Evolutionary conservation across 1,140 invertebrate species (phyloP), one percentile per base, ranked within the genome.

Genomic region (Drosophila nebulosa): DNA sequence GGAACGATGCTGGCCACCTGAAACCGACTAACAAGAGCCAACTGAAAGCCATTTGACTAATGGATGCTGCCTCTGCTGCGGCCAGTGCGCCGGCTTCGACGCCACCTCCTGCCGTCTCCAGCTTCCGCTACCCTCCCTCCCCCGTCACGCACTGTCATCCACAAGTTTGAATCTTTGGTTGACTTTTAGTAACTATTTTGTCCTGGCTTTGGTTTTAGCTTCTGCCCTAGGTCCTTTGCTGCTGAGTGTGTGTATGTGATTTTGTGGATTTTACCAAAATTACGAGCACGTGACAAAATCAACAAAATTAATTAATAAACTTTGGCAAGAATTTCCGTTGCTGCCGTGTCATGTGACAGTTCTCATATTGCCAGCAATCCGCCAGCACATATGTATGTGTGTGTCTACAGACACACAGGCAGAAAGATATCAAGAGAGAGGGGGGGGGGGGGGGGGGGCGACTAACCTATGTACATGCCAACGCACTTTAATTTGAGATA

Each of bases 301-400:
- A 88, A 88, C 83, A 86, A 86, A 86, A 86, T 88, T 86, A 86
- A 86, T 86, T 86, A 86, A 86, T 86, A 86, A 86, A 86, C 83
- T 86, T 86, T 86, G 83, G 68, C 81, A 75, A 75, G 81, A 72
- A 85, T 85, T 80, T 81, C 78, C 81, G 67, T 69, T 66, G 78
- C 81, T 74, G 74, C 79, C 80, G 81, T 69, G 73, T 78, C 81
- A 64, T 79, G 73, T 85, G 78, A 78, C 80, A 86, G 69, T 74
- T 74, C 81, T 86, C 81, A 86, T 86, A 86, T 66, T 77, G 60
- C 53, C 79, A 61, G 53, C 35, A 68, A 64, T 73, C 62, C 60
- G 63, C 21, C 46, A 52, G 35, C 63, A 35, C 39, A 26, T 57
- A 51, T n/a, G n/a, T n/a, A n/a, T n/a, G n/a, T n/a, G n/a, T n/a